phyloP scores from a whole-genome alignment of 2,888 invertebrate species.

The Eurytoma californica region DNA sequence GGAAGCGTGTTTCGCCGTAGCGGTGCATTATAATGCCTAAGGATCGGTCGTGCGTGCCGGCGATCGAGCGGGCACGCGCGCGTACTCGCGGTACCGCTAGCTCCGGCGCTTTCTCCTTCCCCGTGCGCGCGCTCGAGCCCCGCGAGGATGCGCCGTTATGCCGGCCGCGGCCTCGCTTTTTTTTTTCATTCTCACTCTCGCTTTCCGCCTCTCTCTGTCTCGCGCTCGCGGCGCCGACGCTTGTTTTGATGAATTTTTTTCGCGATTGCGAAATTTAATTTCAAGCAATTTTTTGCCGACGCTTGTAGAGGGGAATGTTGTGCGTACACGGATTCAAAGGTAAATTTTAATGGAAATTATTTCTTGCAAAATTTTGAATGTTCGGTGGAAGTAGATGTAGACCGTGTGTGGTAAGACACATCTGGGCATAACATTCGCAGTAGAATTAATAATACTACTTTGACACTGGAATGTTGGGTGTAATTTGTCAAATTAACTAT shows the following conservation, averaged over 20 bases:
- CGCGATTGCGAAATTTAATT: too few relatives aligned
- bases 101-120: background rate
- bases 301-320: too few relatives aligned
- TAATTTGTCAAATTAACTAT: too few relatives aligned
- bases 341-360: too few relatives aligned
- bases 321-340: too few relatives aligned
- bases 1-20: conserved; percentile 16
- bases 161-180: background rate
- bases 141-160: conserved; percentile 26
- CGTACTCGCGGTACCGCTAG: conserved; percentile 21
- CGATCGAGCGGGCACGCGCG: background rate
- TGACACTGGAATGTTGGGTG: too few relatives aligned
- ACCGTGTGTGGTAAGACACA: too few relatives aligned
- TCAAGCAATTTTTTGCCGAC: too few relatives aligned
- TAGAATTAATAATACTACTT: too few relatives aligned
- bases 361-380: too few relatives aligned
- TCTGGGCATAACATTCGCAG: too few relatives aligned
- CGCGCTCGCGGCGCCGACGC: background rate
- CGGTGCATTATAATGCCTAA: background rate
- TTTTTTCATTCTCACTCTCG: conserved; percentile 1
- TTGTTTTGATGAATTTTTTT: background rate
- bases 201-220: conserved; percentile 1
- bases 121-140: background rate
- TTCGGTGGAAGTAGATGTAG: too few relatives aligned
- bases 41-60: conserved; percentile 17